Conservation (phyloP, 2,797 vertebrate species). For the Gobio occitaniae region DNA sequence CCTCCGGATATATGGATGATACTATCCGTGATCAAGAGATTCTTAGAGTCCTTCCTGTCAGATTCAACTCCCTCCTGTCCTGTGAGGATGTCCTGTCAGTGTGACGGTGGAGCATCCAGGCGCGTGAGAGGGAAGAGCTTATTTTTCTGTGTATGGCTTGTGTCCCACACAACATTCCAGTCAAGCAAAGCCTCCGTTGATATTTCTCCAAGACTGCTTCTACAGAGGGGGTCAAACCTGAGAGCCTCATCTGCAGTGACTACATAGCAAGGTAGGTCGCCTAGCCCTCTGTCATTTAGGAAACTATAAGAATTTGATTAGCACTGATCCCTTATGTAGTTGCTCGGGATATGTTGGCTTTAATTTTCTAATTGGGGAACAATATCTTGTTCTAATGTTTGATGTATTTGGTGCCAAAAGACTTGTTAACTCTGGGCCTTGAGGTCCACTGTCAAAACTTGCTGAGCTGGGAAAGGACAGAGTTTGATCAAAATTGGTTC, state of each 20-base stretch:
- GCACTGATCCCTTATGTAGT: not conserved
- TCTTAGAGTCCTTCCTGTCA: constrained; percentile 48
- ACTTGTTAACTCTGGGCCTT: not conserved
- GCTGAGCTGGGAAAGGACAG: not conserved
- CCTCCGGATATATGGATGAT: constrained; percentile 10
- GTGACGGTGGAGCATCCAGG: constrained; percentile 34
- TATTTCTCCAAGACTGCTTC: constrained; percentile 33
- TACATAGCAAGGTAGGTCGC: constrained; percentile 62
- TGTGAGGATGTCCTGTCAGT: constrained; percentile 72
- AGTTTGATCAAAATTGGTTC: too few relatives aligned
- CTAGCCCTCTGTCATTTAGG: not conserved
- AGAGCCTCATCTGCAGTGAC: constrained; percentile 46
- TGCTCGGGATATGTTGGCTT: not conserved
- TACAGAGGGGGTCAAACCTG: constrained; percentile 48
- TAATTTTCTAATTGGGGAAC: not conserved
- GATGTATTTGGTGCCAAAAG: not conserved
- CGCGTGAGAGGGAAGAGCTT: constrained; percentile 48
- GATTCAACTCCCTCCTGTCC: constrained; percentile 43
- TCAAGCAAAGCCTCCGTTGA: constrained; percentile 14
- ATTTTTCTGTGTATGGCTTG: constrained; percentile 44
- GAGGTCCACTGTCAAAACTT: not conserved
- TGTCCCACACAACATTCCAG: constrained; percentile 32
- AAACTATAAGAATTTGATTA: not conserved
- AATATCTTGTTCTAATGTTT: not conserved
- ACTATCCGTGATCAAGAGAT: constrained; percentile 23